These are phyloP conservation scores for Neodiprion pinetum DNA, from an alignment of 1,140 invertebrate genomes.

Conservation along the genomic window DNA sequence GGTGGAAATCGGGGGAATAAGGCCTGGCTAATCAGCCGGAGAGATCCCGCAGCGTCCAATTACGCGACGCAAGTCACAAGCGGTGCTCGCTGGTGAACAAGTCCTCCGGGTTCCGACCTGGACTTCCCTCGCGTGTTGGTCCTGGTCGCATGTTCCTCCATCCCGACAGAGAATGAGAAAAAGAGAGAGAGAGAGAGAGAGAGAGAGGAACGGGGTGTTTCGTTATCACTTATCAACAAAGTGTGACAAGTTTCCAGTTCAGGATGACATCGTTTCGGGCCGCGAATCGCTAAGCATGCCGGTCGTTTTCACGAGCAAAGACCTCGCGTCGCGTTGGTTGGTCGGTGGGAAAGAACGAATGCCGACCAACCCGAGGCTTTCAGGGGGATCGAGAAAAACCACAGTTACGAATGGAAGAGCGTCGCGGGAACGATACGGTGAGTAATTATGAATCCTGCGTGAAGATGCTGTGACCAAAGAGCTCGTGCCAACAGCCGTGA, in stretches of 20 bases:
- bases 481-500: conserved; percentile 59
- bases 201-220: neutral
- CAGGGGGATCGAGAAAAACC: conserved; percentile 10
- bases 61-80: neutral
- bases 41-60: conserved; percentile 1
- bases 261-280: too few relatives aligned
- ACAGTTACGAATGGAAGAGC: conserved; percentile 24
- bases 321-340: conserved; percentile 6
- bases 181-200: conserved; percentile 10
- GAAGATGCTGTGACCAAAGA: conserved; percentile 50
- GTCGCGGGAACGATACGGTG: conserved; percentile 38
- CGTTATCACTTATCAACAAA: too few relatives aligned
- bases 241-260: too few relatives aligned
- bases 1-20: neutral
- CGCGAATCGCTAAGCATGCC: conserved; percentile 1
- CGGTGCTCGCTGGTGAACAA: too few relatives aligned
- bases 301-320: conserved; percentile 12
- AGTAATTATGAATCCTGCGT: conserved; percentile 57
- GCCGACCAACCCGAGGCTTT: neutral
- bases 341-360: conserved; percentile 14
- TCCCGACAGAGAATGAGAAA: too few relatives aligned
- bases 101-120: too few relatives aligned
- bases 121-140: too few relatives aligned
- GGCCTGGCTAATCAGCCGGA: neutral
- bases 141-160: too few relatives aligned